Percentiles rank a stretch among this genome's conserved stretches.
phyloP scores from a whole-genome alignment of 2,797 vertebrate species.

The Liparis tanakae region DNA sequence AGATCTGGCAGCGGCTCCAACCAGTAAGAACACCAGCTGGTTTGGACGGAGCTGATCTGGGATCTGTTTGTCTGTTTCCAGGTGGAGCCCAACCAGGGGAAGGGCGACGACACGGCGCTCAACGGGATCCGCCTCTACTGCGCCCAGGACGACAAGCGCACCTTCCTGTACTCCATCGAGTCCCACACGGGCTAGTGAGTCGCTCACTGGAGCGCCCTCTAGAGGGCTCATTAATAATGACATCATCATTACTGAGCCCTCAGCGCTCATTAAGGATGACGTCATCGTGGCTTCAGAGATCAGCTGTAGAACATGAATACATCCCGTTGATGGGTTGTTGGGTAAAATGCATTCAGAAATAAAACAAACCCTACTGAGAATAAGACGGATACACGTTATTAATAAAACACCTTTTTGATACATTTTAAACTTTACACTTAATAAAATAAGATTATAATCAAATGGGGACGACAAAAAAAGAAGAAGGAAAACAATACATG shows the following conservation, averaged over 20 bases:
- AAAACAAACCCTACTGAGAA: neutral
- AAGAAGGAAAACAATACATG: too few species aligned
- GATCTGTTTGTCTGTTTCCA: constrained; percentile 51
- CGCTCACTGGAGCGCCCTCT: too few species aligned
- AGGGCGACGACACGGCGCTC: constrained; percentile 70
- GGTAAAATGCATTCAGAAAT: neutral
- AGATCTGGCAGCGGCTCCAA: neutral
- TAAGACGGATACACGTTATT: too few species aligned
- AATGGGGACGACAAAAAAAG: too few species aligned
- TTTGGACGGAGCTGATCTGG: constrained; percentile 1
- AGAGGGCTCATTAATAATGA: neutral
- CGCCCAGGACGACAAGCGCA: constrained; percentile 44
- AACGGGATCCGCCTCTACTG: constrained; percentile 83
- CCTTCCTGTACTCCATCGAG: constrained; percentile 64
- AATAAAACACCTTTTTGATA: too few species aligned
- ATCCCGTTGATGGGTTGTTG: too few species aligned
- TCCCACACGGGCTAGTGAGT: constrained; percentile 73
- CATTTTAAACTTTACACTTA: too few species aligned
- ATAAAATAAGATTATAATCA: too few species aligned
- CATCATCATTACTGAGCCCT: too few species aligned
- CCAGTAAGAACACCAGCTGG: neutral
- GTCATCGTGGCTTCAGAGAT: neutral
- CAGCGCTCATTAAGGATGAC: neutral
- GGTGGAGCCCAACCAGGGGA: constrained; percentile 76
- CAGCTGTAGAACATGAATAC: neutral